phyloP scores from a whole-genome alignment of 2,888 invertebrate genomes.

The Congeria kusceri region DNA sequence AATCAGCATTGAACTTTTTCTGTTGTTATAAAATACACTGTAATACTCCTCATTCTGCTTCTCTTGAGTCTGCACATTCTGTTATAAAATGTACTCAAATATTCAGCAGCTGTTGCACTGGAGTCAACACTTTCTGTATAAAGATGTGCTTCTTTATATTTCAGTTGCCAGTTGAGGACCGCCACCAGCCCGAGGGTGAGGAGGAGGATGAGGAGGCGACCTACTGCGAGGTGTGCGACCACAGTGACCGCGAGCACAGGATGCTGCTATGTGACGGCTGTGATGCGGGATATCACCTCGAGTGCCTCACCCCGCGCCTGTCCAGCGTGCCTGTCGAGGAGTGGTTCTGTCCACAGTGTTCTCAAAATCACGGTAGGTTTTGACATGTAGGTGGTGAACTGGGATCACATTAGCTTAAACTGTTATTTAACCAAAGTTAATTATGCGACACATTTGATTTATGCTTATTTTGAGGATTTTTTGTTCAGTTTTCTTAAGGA shows the following conservation, averaged over 20 bases:
- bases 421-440: too few species aligned
- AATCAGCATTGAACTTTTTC: too few species aligned
- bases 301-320: conserved; percentile 94
- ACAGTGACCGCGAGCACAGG: conserved; percentile 92
- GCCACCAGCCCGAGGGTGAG: conserved; percentile 84
- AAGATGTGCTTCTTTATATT: not conserved
- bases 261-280: conserved; percentile 97
- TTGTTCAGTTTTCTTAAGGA: too few species aligned
- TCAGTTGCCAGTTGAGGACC: conserved; percentile 82
- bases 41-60: too few species aligned
- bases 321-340: conserved; percentile 91
- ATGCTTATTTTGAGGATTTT: too few species aligned
- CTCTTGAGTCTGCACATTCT: too few species aligned
- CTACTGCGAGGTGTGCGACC: conserved; percentile 89
- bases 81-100: too few species aligned
- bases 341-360: conserved; percentile 93
- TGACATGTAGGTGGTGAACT: not conserved
- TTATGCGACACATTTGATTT: too few species aligned
- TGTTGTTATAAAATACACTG: too few species aligned
- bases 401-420: too few species aligned
- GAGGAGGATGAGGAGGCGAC: conserved; percentile 87
- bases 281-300: conserved; percentile 95
- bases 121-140: not conserved
- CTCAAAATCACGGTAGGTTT: conserved; percentile 51
- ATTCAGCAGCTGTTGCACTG: too few species aligned